Evolutionary conservation across 2,113 vertebrate species (phyloP), one percentile per base, ranked within the genome.

Genomic region (Todiramphus saurophagus): DNA sequence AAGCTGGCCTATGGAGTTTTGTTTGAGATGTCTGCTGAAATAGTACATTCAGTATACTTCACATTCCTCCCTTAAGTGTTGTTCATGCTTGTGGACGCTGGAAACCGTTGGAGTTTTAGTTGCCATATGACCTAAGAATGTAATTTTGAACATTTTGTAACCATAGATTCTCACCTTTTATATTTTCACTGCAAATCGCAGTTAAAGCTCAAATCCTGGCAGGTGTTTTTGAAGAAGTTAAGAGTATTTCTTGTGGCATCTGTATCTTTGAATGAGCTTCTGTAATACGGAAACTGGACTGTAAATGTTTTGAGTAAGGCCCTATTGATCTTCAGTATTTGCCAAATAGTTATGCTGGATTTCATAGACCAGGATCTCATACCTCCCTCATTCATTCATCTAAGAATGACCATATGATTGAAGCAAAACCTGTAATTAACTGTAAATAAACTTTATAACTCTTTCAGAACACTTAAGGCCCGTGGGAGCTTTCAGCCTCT

Each of bases 21-120:
- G 51, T 79, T 84, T 92, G 63, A 92, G 72, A 80, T 85, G 59
- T 93, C 50, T 86, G 89, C 68, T 66, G 55, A 93, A 95, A 80
- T 80, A 93, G 67, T 88, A 51, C 2, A 0, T 90, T 93, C 46
- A 43, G 33, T 93, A 78, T 94, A 85, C 16, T 90, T 86, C 1
- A 9, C 83, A 84, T 95, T 94, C 89, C 66, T 95, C 92, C 89
- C 66, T 91, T 67, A 78, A 72, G 56, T 63, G 91, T 73, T 94
- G 89, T 70, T 93, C 89, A 56, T 83, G 41, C 55, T 83, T 87
- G 59, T 88, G 86, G 60, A 43, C 83, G 75, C 37, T 82, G 90
- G 80, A 92, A 95, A 93, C 87, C 53, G 88, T 62, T 66, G 23
- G 41, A 84, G 68, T 80, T 95, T 96, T 64, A 23, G 59, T 72